Evolutionary conservation across 2,888 invertebrate genomes (phyloP), one percentile per base, ranked within the genome.

Genomic region (Cetonia aurata): DNA sequence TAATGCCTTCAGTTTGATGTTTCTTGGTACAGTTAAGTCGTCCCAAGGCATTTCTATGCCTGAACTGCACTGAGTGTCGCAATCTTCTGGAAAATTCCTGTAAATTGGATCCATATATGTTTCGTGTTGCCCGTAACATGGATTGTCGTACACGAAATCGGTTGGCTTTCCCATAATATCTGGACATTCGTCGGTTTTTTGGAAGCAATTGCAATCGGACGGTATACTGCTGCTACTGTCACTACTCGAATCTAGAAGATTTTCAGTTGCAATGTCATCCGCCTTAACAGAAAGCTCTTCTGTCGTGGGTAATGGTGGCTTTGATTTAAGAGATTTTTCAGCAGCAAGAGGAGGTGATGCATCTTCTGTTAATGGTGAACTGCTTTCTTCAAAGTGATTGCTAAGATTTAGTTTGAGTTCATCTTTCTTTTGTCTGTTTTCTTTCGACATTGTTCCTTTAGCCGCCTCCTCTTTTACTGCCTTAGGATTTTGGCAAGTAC

Each of bases 21-120:
- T 70, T 60, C 67, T 65, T 8, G 73, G 75, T 60, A 75, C 37
- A 15, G 74, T 57, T 15, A 75, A 73, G 17, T 75, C 72, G 15
- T 74, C 68, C 76, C 76, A 76, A n/a, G 76, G 76, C 66, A 76
- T 75, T 70, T 76, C 75, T 1, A 74, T 76, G 9, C 55, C 13
- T 12, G 73, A 60, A 12, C 66, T 71, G 67, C 75, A 76, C 9
- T 56, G 50, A 6, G 48, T 70, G 53, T 70, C 71, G 8, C 50
- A 42, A 31, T 72, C 59, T 4, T 67, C 70, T 12, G 74, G 74
- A 71, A 60, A 75, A 6, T 55, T 13, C 41, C 55, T 70, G 42
- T 70, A 71, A 17, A 75, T 56, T 15, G 70, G 42, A 33, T 75
- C 73, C 73, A 75, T 71, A 15, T 75, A 75, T 6, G 69, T 68